These are phyloP conservation scores for Actinopyga echinites DNA, from an alignment of 53 echinoderm and acorn worm species.

Conservation along the genomic window DNA sequence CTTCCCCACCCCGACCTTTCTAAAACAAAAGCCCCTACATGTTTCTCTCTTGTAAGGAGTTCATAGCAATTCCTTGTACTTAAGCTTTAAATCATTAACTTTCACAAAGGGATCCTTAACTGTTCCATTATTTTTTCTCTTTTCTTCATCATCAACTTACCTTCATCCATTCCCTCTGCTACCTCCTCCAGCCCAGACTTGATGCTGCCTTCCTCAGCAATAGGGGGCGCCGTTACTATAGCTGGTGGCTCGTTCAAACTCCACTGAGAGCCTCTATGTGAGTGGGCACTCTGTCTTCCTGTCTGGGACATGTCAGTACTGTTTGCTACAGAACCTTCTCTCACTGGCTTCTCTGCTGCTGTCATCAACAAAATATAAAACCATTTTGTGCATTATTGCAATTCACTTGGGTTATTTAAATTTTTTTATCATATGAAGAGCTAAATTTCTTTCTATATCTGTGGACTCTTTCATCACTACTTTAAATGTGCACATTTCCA, in stretches of 20 bases:
- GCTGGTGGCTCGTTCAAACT: conserved; percentile 65
- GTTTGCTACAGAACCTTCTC: conserved; percentile 22
- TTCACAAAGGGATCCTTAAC: too few relatives aligned
- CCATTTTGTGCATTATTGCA: too few relatives aligned
- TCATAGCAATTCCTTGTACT: too few relatives aligned
- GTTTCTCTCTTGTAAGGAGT: too few relatives aligned
- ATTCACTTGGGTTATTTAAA: too few relatives aligned
- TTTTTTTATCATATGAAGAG: too few relatives aligned
- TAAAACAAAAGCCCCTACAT: too few relatives aligned
- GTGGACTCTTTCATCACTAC: too few relatives aligned
- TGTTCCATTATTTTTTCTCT: background rate
- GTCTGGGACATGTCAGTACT: conserved; percentile 62
- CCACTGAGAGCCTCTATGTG: conserved; percentile 77
- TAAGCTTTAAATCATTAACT: too few relatives aligned
- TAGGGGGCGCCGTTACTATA: conserved; percentile 62
- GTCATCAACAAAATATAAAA: background rate
- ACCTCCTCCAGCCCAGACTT: conserved; percentile 7
- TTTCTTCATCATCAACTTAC: background rate
- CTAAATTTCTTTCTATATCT: too few relatives aligned
- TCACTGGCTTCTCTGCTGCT: conserved; percentile 20
- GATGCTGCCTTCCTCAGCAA: conserved; percentile 81
- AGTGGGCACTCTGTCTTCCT: conserved; percentile 79
- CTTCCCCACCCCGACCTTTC: too few relatives aligned
- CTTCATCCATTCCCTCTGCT: background rate
- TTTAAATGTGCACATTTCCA: too few relatives aligned